These are phyloP conservation scores for Alviniconcha marisindica DNA, from an alignment of 1,140 invertebrate species.

Conservation along the genomic window DNA sequence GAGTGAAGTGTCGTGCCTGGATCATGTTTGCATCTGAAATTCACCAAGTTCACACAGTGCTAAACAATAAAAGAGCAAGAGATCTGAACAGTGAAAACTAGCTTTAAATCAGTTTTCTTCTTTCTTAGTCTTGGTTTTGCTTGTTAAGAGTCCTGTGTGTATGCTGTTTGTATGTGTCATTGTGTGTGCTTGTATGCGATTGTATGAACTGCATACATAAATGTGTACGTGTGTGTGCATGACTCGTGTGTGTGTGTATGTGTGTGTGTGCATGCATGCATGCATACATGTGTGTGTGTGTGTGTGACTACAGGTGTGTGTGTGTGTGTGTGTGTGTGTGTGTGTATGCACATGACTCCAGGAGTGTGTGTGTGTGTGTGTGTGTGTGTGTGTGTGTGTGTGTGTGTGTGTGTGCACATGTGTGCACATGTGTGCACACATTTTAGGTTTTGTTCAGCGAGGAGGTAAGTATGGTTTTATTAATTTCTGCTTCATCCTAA, in stretches of 20 bases:
- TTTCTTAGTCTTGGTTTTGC: no score
- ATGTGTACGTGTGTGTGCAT: not conserved
- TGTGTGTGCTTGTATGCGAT: no score
- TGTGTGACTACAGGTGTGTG: slow-evolving; percentile 30
- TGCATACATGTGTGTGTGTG: slow-evolving; percentile 38
- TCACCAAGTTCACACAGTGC: not conserved
- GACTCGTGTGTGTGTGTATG: slow-evolving; percentile 30
- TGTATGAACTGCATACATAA: no score
- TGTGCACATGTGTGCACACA: not conserved
- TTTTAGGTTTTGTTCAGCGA: no score
- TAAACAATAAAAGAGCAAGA: no score
- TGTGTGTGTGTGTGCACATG: not conserved
- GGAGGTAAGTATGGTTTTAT: not conserved
- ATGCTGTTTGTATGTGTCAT: no score
- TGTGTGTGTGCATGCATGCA: slow-evolving; percentile 29
- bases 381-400: slow-evolving; percentile 12
- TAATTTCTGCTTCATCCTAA: not conserved
- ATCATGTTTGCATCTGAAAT: slow-evolving; percentile 2
- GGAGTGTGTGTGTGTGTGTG: not conserved
- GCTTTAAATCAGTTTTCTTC: no score
- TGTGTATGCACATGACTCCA: not conserved
- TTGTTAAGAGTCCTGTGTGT: no score
- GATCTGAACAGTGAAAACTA: no score
- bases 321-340: slow-evolving; percentile 5
- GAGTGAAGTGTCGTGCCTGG: not conserved